A percentile compares a stretch with the other conserved stretches of the same genome.
These are phyloP conservation scores for Pediacus dermestoides DNA, from an alignment of 2,888 invertebrate genomes.

Conservation along the genomic window DNA sequence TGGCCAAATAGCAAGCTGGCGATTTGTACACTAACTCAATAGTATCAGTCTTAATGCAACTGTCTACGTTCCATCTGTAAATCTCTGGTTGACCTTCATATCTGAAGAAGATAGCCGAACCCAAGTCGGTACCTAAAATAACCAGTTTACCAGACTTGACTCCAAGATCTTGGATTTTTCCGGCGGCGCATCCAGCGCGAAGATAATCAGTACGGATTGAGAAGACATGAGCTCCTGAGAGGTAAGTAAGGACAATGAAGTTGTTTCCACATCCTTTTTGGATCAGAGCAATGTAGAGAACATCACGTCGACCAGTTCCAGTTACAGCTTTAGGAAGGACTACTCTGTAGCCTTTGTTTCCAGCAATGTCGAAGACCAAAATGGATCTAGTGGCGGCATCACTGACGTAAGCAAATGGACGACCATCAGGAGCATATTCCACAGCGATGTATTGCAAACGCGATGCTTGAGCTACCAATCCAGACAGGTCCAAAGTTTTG, in stretches of 20 bases:
- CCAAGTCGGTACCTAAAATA: conserved; percentile 61
- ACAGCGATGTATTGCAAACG: conserved; percentile 67
- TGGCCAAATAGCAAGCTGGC: conserved; percentile 54
- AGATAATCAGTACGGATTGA: conserved; percentile 63
- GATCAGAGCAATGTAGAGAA: conserved; percentile 64
- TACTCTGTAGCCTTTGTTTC: conserved; percentile 61
- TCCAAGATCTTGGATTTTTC: conserved; percentile 55
- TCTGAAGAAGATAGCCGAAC: conserved; percentile 57
- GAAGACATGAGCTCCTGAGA: conserved; percentile 61
- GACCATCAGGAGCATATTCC: conserved; percentile 61
- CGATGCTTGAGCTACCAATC: conserved; percentile 57
- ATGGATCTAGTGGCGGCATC: conserved; percentile 68
- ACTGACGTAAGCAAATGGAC: conserved; percentile 62
- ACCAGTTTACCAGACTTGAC: conserved; percentile 57
- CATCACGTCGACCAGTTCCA: conserved; percentile 56
- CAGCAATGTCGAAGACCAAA: conserved; percentile 63
- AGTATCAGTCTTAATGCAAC: conserved; percentile 48
- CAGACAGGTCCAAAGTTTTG: conserved; percentile 59
- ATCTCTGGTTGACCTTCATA: conserved; percentile 58
- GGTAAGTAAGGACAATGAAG: conserved; percentile 61
- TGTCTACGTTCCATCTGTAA: conserved; percentile 58
- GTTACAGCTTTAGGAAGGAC: conserved; percentile 57
- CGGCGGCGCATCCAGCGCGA: conserved; percentile 56
- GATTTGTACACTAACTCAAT: conserved; percentile 56
- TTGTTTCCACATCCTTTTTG: conserved; percentile 57